Base-by-base conservation (phyloP, 2,797 vertebrate species). In the Ctenopoma kingsleyae region DNA sequence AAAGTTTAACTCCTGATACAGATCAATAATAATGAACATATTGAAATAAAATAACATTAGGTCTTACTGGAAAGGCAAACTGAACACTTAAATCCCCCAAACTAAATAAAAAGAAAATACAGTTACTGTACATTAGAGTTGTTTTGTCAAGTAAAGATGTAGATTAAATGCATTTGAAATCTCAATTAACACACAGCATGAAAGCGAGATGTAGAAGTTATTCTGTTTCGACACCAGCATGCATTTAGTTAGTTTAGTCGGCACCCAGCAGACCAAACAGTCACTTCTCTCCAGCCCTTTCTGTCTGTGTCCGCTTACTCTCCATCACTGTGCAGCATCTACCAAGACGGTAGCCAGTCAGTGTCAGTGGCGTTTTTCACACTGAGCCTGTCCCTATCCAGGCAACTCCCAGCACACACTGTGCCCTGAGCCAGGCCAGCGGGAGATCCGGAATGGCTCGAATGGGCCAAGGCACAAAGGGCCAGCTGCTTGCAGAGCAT, bases 401-500 rank as follows among this genome's bases (percentile, higher is more conserved):
- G 84, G 85, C 86, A 74, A 85, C 82, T 82, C 88, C 70, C 79
- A 59, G 77, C 76, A 84, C 61, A 74, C 71, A 74, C 51, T 76
- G 80, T 62, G 71, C 55, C 55, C 85, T 57, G 86, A 92, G 91
- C 88, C 83, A 87, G 90, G 78, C 87, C 93, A 92, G 93, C 88
- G 52, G 92, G 93, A 91, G 86, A 92, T 93, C 93, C 91, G 92
- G 94, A 93, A 82, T 50, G 74, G 72, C 81, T 83, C 76, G 62
- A 88, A 87, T 74, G 86, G 80, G 88, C 84, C 81, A 84, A 87
- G 76, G 76, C 90, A 92, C 89, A 93, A 94, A 92, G 78, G 87
- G 86, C 88, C 93, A 93, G 93, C 94, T 95, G 93, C 91, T 89
- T 81, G 81, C 74, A 85, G 88, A 89, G 83, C 82, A 65, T 53